Conservation (phyloP, 1,140 invertebrate genomes). For the Zelostemma sp. region DNA sequence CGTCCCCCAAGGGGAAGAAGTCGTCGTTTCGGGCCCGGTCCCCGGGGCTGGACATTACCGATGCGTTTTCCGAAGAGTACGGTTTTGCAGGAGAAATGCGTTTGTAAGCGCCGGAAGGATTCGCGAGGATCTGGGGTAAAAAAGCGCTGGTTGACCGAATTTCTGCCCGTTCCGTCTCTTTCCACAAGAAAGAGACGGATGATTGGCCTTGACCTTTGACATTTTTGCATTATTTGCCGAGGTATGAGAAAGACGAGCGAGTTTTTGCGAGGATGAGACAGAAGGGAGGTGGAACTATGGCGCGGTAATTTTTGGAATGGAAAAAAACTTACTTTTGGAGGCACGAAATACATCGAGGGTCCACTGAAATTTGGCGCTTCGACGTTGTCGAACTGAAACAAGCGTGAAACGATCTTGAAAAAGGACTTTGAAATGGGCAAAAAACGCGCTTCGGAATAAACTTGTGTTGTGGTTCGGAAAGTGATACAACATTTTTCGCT, state of each 20-base stretch:
- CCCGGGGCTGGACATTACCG: neutral
- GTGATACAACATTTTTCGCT: neutral
- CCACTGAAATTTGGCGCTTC: neutral
- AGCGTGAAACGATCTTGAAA: neutral
- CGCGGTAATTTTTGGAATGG: neutral
- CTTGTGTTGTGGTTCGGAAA: neutral
- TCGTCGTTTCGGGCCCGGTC: constrained; percentile 53
- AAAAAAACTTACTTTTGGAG: neutral
- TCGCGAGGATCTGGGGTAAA: constrained; percentile 12
- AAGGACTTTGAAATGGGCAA: no score
- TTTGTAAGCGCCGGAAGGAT: neutral
- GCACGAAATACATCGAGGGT: neutral
- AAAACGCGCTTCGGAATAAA: no score
- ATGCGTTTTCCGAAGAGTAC: neutral
- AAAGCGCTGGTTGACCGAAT: constrained; percentile 15
- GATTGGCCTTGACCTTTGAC: constrained; percentile 18
- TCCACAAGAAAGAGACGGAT: neutral
- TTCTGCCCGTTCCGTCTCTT: constrained; percentile 7
- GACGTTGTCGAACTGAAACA: neutral
- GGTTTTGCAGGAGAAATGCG: constrained; percentile 3
- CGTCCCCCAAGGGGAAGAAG: constrained; percentile 58
- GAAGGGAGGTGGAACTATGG: constrained; percentile 61
- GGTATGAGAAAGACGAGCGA: neutral
- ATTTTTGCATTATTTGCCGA: no score
- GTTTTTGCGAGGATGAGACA: constrained; percentile 53